Percentiles rank a stretch among this genome's conserved stretches.
Evolutionary conservation across 1,140 invertebrate genomes (phyloP).

Genomic region (Holotrichia oblita): DNA sequence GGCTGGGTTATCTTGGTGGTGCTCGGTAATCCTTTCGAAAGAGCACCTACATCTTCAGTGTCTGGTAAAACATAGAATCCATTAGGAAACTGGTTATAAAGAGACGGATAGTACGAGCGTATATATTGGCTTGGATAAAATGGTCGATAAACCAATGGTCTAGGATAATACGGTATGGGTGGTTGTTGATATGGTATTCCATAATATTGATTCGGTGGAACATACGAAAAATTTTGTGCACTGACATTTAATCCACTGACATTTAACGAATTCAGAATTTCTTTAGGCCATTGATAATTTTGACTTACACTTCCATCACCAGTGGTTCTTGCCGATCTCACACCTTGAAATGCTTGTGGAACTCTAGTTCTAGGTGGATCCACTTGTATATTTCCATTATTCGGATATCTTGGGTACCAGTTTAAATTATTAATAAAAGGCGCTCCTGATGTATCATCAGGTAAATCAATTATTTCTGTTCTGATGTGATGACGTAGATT

Average conservation of each 20-base stretch:
- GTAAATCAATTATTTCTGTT: conserved; percentile 8
- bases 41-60: not conserved
- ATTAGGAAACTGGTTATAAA: conserved; percentile 11
- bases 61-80: not conserved
- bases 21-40: not conserved
- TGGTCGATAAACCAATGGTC: not conserved
- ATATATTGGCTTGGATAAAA: conserved; percentile 12
- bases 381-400: not conserved
- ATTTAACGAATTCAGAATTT: not conserved
- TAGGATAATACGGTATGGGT: not conserved
- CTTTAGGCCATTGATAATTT: not conserved
- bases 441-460: not conserved
- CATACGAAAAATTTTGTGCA: not conserved
- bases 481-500: not conserved
- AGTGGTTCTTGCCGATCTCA: not conserved
- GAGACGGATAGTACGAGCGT: not conserved
- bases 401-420: not conserved
- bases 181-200: not conserved
- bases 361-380: not conserved
- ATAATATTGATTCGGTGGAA: not conserved
- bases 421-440: not conserved
- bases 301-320: not conserved
- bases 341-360: not conserved
- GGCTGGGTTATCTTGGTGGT: not conserved
- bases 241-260: no score